These are phyloP conservation scores for Emydura subglobosa DNA, from an alignment of 2,113 vertebrate genomes.

Conservation along the genomic window DNA sequence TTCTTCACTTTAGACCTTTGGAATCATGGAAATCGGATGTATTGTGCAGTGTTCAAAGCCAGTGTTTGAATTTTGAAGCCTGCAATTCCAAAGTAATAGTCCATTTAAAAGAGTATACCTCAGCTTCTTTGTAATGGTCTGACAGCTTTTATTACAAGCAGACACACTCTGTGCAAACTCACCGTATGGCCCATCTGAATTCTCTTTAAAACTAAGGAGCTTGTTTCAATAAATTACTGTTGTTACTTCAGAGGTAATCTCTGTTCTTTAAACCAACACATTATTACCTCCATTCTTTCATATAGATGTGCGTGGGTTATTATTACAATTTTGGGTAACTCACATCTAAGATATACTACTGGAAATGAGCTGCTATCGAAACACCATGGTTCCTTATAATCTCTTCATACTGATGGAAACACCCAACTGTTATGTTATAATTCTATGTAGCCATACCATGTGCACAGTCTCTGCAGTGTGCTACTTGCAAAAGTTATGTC, in stretches of 20 bases:
- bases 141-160: not conserved
- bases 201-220: not conserved
- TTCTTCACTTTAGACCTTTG: not conserved
- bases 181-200: accelerated
- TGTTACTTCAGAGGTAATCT: not conserved
- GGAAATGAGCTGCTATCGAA: not conserved
- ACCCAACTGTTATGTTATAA: not conserved
- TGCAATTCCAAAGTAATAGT: not conserved
- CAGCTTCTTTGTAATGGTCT: not conserved
- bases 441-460: not conserved
- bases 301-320: not conserved
- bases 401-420: not conserved
- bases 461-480: not conserved
- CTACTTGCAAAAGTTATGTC: not conserved
- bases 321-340: not conserved
- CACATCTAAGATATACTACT: not conserved
- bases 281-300: not conserved
- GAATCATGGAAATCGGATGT: not conserved
- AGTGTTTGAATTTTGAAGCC: not conserved
- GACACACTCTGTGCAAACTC: not conserved
- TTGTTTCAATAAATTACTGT: not conserved
- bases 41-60: too few species aligned
- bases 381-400: not conserved
- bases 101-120: not conserved
- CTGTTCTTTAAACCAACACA: not conserved